phyloP scores from a whole-genome alignment of 2,888 invertebrate species.

The Tipula unca region DNA sequence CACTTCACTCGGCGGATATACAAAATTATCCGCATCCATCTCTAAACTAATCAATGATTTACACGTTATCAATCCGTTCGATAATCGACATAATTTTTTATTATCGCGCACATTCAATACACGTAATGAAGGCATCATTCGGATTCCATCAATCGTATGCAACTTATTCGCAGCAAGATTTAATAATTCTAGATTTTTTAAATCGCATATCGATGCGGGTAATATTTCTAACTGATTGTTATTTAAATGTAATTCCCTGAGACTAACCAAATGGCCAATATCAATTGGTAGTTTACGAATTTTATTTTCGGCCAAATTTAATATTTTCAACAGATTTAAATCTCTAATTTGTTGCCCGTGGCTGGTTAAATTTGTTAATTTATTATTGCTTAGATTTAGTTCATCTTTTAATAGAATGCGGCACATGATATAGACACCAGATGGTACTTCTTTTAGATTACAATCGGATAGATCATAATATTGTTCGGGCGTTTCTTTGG shows the following conservation, averaged over 20 bases:
- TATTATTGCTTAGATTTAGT: constrained; percentile 58
- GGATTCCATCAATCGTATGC: constrained; percentile 37
- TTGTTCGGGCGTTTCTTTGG: constrained; percentile 68
- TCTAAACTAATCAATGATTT: constrained; percentile 52
- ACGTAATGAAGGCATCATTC: constrained; percentile 47
- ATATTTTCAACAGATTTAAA: constrained; percentile 53
- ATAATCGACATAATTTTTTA: constrained; percentile 49
- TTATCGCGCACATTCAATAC: constrained; percentile 55
- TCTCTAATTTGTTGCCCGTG: constrained; percentile 61
- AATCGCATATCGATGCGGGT: constrained; percentile 56
- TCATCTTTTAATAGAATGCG: constrained; percentile 71
- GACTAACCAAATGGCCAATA: constrained; percentile 54
- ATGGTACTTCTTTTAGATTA: constrained; percentile 61
- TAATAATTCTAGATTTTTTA: constrained; percentile 55
- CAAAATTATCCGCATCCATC: constrained; percentile 52
- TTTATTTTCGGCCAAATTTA: constrained; percentile 59
- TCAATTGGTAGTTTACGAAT: constrained; percentile 55
- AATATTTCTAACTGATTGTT: constrained; percentile 61
- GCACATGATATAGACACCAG: constrained; percentile 70
- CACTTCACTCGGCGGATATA: constrained; percentile 57
- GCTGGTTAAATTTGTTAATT: constrained; percentile 55
- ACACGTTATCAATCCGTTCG: constrained; percentile 56
- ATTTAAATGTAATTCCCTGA: constrained; percentile 66
- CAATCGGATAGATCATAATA: constrained; percentile 75
- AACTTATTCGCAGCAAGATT: constrained; percentile 65